These are phyloP conservation scores for Tinea trinotella DNA, from an alignment of 2,888 invertebrate species.

Conservation along the genomic window DNA sequence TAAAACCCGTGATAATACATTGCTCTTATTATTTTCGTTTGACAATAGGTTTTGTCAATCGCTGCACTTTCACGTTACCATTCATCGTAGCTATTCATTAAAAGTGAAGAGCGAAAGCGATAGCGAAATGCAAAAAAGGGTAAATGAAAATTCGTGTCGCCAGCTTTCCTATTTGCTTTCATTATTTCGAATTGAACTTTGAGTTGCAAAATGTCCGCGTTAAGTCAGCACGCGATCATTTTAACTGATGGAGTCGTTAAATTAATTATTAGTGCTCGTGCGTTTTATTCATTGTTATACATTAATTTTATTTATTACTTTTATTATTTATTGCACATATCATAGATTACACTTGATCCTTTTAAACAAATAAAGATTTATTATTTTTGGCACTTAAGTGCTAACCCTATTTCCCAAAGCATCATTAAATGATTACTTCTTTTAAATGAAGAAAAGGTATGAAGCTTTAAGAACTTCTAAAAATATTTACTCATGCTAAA, in stretches of 20 bases:
- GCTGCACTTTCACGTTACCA: conserved; percentile 61
- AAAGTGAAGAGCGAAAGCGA: conserved; percentile 57
- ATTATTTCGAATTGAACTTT: conserved; percentile 38
- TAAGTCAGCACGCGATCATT: conserved; percentile 14
- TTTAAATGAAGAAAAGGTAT: no score
- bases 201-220: conserved; percentile 26
- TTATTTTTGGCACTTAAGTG: no score
- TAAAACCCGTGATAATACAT: not conserved
- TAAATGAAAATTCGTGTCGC: conserved; percentile 67
- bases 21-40: conserved; percentile 1
- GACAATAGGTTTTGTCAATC: conserved; percentile 4
- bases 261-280: conserved; percentile 4
- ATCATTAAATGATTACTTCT: no score
- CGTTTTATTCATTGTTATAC: not conserved
- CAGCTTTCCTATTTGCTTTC: conserved; percentile 57
- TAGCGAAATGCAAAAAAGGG: conserved; percentile 58
- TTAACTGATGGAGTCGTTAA: conserved; percentile 11
- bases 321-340: no score
- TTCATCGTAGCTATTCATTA: conserved; percentile 58
- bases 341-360: no score
- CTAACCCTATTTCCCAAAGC: no score
- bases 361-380: no score
- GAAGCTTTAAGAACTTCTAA: no score
- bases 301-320: not conserved
- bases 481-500: no score